Evolutionary conservation across 2,797 vertebrate species (phyloP).

Genomic region (Liparis tanakae): DNA sequence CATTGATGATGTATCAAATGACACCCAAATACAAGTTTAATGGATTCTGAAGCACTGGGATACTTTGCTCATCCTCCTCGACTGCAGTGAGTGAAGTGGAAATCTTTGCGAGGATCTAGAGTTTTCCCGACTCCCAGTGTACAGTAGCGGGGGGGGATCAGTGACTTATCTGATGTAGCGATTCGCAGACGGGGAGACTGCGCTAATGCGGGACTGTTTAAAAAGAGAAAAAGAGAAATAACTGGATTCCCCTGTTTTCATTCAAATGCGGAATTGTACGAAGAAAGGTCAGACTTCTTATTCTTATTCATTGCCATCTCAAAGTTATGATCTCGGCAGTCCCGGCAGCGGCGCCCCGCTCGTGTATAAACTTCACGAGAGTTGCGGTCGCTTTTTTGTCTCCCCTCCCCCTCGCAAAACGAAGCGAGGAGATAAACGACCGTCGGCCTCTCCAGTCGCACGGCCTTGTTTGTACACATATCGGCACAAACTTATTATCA

Average conservation of each 20-base stretch:
- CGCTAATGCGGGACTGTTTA: conserved; percentile 65
- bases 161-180: conserved; percentile 73
- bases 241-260: conserved; percentile 59
- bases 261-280: conserved; percentile 67
- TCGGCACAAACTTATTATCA: conserved; percentile 48
- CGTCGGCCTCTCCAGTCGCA: conserved; percentile 51
- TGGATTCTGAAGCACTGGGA: conserved; percentile 79
- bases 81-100: conserved; percentile 80
- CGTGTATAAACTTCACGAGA: conserved; percentile 64
- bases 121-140: conserved; percentile 75
- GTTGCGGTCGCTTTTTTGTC: conserved; percentile 41
- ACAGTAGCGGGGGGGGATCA: conserved; percentile 74
- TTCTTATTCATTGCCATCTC: conserved; percentile 67
- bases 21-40: conserved; percentile 85
- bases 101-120: conserved; percentile 78
- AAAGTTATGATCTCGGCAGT: conserved; percentile 63
- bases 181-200: conserved; percentile 69
- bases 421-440: conserved; percentile 48
- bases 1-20: conserved; percentile 85
- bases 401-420: conserved; percentile 33
- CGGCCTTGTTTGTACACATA: conserved; percentile 27
- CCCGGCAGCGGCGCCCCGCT: conserved; percentile 43
- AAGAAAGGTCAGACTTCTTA: conserved; percentile 54
- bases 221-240: conserved; percentile 29
- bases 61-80: conserved; percentile 78